Base-by-base conservation (phyloP, 2,888 invertebrate species). In the Morinoia aosen region DNA sequence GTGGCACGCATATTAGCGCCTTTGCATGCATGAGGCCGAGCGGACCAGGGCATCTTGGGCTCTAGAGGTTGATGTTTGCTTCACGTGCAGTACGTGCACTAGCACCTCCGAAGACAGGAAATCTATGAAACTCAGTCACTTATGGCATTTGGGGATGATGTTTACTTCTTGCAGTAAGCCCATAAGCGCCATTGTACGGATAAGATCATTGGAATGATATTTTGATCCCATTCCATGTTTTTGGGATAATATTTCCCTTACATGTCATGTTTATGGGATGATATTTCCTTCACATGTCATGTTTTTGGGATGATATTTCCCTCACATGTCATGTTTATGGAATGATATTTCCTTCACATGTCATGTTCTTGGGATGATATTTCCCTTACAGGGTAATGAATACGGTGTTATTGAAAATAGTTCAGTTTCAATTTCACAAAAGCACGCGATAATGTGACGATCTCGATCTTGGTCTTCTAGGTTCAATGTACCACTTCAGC, bases 1-100 rank as follows among this genome's bases (percentile, higher is more conserved):
- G 57, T 57, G 93, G 93, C 93, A 93, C 93, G 93, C 93, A 93
- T 93, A 93, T 93, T 93, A 93, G 93, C 93, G 93, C 57, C 93
- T 56, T 57, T 57, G 93, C 93, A 93, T 93, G 57, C 33, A 57
- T 90, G 57, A 93, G 57, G 93, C 93, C 40, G 40, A 1, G 90
- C 48, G 39, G 16, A 48, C 90, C 90, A 90, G 48, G 90, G 12
- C 40, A 33, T 33, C 48, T 90, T 90, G 40, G n/a, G 40, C 90
- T 25, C 25, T 40, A 12, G 12, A n/a, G 88, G 25, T 12, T 88
- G n/a, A 88, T 90, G 90, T 90, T 90, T 40, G 90, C 39, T 25
- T 48, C 16, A 25, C 40, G 33, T 90, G 90, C 10, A 90, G 90
- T n/a, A 90, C 90, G 40, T 33, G 39, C 40, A 40, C 25, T 33